Evolutionary conservation across 2,797 vertebrate genomes (phyloP).

Genomic region (Myotis planiceps): DNA sequence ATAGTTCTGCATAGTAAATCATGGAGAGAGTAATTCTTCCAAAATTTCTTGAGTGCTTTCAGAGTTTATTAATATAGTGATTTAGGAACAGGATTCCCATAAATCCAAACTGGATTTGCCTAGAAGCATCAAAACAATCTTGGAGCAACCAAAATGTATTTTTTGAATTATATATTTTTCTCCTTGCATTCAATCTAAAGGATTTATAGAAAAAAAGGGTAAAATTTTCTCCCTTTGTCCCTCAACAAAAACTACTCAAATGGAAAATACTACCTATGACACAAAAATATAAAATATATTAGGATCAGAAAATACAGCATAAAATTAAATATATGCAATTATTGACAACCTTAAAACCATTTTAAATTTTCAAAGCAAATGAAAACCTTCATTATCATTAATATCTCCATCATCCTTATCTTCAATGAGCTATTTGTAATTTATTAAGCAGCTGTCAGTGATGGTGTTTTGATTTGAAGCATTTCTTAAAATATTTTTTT

Average conservation of each 20-base stretch:
- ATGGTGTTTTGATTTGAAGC: conserved; percentile 32
- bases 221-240: neutral
- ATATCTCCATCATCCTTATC: neutral
- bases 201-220: neutral
- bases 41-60: neutral
- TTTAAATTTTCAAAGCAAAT: conserved; percentile 51
- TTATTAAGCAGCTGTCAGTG: conserved; percentile 25
- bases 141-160: neutral
- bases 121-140: neutral
- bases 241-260: neutral
- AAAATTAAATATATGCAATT: conserved; percentile 33
- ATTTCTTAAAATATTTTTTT: conserved; percentile 46
- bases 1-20: neutral
- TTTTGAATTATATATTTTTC: neutral
- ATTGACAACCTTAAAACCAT: neutral
- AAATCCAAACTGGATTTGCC: neutral
- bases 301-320: neutral
- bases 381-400: conserved; percentile 57
- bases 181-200: neutral
- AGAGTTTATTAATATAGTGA: neutral
- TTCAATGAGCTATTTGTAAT: conserved; percentile 37
- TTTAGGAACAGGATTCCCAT: neutral
- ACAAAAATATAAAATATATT: neutral
- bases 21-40: neutral
- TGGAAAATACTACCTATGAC: neutral